These are phyloP conservation scores for Lucinisca nassula DNA, from an alignment of 2,888 invertebrate genomes.

Conservation along the genomic window DNA sequence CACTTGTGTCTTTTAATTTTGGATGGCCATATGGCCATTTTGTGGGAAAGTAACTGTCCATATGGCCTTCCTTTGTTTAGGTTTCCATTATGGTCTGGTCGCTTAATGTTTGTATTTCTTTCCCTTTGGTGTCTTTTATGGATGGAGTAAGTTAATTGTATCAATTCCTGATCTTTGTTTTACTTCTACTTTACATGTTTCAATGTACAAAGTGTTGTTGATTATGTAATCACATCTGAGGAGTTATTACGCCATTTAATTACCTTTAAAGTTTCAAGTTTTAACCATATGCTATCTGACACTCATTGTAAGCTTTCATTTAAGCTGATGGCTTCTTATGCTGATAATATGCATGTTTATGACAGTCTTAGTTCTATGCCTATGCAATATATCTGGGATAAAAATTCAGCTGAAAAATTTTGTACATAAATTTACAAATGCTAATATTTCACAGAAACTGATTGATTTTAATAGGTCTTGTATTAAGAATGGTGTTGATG, in stretches of 20 bases:
- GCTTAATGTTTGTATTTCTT: too few species aligned
- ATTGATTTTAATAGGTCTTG: background rate
- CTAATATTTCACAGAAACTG: background rate
- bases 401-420: background rate
- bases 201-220: background rate
- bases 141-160: too few species aligned
- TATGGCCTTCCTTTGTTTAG: too few species aligned
- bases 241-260: background rate
- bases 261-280: background rate
- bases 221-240: background rate
- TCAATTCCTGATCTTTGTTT: too few species aligned
- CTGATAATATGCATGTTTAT: background rate
- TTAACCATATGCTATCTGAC: background rate
- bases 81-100: too few species aligned
- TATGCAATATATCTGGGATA: background rate
- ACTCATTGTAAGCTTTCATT: background rate
- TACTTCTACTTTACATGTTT: too few species aligned
- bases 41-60: too few species aligned
- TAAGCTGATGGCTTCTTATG: background rate
- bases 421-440: background rate
- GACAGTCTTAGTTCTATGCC: background rate
- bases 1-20: too few species aligned
- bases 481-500: background rate
- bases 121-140: too few species aligned
- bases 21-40: too few species aligned